Conservation (phyloP, 2,797 vertebrate genomes). For the Mormyrops boulengeri region DNA sequence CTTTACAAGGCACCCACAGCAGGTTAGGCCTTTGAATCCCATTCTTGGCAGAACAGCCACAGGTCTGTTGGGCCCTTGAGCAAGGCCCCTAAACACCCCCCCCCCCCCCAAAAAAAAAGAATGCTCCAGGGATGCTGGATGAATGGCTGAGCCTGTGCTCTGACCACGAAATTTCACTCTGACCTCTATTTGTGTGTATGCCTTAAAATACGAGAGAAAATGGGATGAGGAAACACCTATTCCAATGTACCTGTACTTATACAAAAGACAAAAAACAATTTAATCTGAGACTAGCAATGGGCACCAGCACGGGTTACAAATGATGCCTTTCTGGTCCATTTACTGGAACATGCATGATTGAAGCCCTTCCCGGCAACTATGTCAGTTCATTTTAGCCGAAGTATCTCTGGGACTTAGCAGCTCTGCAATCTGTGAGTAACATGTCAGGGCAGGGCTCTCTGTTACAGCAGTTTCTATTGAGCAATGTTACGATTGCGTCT, state of each 20-base stretch:
- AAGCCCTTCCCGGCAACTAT: background rate
- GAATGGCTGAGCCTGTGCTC: background rate
- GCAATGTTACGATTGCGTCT: conserved; percentile 47
- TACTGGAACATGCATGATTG: background rate
- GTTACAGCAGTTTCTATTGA: conserved; percentile 44
- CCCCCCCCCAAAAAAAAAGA: background rate
- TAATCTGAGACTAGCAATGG: background rate
- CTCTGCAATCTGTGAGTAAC: conserved; percentile 27
- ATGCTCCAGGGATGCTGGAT: background rate
- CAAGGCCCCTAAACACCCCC: background rate
- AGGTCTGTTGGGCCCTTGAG: background rate
- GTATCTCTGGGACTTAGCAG: background rate
- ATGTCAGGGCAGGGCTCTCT: conserved; percentile 50
- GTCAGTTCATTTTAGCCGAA: background rate
- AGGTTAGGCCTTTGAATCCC: background rate
- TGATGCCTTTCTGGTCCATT: background rate
- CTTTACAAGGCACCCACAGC: background rate
- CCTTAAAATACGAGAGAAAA: background rate
- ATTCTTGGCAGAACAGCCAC: background rate
- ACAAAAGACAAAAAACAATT: background rate
- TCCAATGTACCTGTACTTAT: background rate
- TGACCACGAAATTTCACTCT: background rate
- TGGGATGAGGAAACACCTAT: background rate
- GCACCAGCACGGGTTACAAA: background rate
- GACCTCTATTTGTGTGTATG: background rate